phyloP scores from a whole-genome alignment of 2,888 invertebrate species.

The Celastrina argiolus region DNA sequence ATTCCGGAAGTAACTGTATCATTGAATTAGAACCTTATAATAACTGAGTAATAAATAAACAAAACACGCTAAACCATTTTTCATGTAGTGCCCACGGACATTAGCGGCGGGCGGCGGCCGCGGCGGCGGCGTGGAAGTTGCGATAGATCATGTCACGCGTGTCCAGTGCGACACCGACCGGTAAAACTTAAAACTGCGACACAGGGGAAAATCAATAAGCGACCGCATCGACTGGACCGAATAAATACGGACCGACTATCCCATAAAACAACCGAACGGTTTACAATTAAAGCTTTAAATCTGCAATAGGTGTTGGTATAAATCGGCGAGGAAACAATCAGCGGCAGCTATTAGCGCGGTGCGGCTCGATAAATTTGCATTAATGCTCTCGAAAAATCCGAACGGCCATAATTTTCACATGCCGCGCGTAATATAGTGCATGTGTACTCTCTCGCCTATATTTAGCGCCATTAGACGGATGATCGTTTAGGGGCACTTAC shows the following conservation, averaged over 20 bases:
- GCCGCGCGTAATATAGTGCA: slow-evolving; percentile 57
- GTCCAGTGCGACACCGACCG: slow-evolving; percentile 43
- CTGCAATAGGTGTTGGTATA: slow-evolving; percentile 79
- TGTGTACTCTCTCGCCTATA: slow-evolving; percentile 28
- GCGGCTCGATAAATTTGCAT: slow-evolving; percentile 77
- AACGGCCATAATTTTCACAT: slow-evolving; percentile 71
- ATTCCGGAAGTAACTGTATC: not conserved
- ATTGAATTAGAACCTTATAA: not conserved
- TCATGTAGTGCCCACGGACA: slow-evolving; percentile 34
- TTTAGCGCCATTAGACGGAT: slow-evolving; percentile 17
- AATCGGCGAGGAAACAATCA: slow-evolving; percentile 77
- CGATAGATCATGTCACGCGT: slow-evolving; percentile 44
- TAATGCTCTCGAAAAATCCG: slow-evolving; percentile 78
- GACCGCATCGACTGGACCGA: slow-evolving; percentile 63
- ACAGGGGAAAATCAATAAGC: slow-evolving; percentile 68
- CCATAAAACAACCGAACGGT: slow-evolving; percentile 77
- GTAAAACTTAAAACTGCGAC: slow-evolving; percentile 49
- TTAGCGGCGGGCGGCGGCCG: slow-evolving; percentile 28
- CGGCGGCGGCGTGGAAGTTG: slow-evolving; percentile 33
- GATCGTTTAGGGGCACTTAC: slow-evolving; percentile 17
- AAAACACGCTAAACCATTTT: slow-evolving; percentile 25
- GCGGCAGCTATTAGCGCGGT: slow-evolving; percentile 75
- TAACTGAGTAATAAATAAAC: not conserved
- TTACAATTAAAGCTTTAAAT: slow-evolving; percentile 78
- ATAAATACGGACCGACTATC: slow-evolving; percentile 74